A percentile compares a stretch with the other conserved stretches of the same genome.
Conservation (phyloP, 2,113 vertebrate species). For the Tragelaphus imberbis region DNA sequence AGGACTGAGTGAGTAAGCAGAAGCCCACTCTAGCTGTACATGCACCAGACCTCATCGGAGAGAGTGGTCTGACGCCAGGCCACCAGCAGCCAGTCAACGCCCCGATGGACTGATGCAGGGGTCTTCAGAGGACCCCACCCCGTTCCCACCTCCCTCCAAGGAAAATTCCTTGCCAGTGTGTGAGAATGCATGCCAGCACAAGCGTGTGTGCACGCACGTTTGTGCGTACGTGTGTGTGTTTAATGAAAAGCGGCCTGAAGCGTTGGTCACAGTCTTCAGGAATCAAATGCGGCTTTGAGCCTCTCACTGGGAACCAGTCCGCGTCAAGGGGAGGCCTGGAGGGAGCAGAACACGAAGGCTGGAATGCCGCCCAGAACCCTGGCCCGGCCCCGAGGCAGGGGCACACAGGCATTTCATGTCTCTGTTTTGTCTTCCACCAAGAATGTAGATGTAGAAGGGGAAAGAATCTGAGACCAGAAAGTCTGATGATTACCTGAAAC, state of each 20-base stretch:
- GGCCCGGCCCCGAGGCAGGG: accelerated
- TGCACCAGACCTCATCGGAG: accelerated
- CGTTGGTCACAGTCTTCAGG: neutral
- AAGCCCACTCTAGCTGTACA: accelerated
- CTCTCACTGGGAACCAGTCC: accelerated
- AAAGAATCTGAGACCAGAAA: neutral
- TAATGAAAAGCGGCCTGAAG: neutral
- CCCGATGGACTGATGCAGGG: accelerated
- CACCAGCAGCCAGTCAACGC: neutral
- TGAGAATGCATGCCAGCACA: accelerated
- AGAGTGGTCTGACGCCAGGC: neutral
- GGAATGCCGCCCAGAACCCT: accelerated
- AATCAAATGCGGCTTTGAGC: neutral
- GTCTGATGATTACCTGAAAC: neutral
- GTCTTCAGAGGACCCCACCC: neutral
- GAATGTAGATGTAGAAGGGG: neutral
- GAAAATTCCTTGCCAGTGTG: neutral
- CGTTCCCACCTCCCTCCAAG: neutral
- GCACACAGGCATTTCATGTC: accelerated
- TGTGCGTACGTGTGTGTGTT: too few relatives aligned
- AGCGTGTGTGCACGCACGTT: too few relatives aligned
- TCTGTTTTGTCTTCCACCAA: neutral
- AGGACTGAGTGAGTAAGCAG: neutral
- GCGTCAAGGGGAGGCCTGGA: accelerated
- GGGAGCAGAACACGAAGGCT: accelerated